phyloP scores from a whole-genome alignment of 2,113 vertebrate genomes.

The Corydoras sp. region DNA sequence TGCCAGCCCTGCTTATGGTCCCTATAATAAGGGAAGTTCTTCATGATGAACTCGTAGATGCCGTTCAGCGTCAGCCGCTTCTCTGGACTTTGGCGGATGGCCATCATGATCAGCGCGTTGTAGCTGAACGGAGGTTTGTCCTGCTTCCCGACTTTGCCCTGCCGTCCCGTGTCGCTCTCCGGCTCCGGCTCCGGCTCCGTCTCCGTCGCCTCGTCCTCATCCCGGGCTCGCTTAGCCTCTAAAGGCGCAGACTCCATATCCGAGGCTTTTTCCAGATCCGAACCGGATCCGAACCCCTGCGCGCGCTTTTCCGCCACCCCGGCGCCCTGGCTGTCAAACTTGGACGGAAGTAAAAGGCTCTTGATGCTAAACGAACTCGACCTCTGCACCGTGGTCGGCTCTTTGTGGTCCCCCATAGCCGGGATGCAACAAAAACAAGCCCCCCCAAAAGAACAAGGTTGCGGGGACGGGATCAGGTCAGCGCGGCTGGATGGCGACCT shows the following conservation, averaged over 20 bases:
- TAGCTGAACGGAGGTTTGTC: conserved; percentile 62
- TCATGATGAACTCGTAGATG: conserved; percentile 61
- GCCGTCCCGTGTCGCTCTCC: conserved; percentile 23
- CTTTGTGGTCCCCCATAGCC: conserved; percentile 51
- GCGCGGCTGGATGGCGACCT: conserved; percentile 13
- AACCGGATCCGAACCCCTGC: conserved; percentile 9
- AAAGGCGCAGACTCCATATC: conserved; percentile 35
- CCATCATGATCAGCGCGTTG: conserved; percentile 62
- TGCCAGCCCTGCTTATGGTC: conserved; percentile 61
- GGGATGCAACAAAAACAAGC: background rate
- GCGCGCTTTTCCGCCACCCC: conserved; percentile 21
- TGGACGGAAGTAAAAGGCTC: conserved; percentile 52
- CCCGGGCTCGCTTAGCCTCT: conserved; percentile 26
- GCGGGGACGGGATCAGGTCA: conserved; percentile 10
- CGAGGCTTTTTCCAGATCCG: conserved; percentile 41
- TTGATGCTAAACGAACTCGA: conserved; percentile 58
- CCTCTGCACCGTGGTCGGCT: conserved; percentile 55
- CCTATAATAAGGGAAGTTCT: conserved; percentile 58
- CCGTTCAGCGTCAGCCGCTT: conserved; percentile 57
- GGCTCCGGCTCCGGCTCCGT: background rate
- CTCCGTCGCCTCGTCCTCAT: conserved; percentile 14
- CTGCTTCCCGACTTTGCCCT: conserved; percentile 44
- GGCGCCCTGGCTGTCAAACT: conserved; percentile 43
- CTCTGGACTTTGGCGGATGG: conserved; percentile 56
- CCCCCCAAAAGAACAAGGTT: conserved; percentile 12